These are phyloP conservation scores for Diarsia dahlii DNA, from an alignment of 2,888 invertebrate genomes.

Conservation along the genomic window DNA sequence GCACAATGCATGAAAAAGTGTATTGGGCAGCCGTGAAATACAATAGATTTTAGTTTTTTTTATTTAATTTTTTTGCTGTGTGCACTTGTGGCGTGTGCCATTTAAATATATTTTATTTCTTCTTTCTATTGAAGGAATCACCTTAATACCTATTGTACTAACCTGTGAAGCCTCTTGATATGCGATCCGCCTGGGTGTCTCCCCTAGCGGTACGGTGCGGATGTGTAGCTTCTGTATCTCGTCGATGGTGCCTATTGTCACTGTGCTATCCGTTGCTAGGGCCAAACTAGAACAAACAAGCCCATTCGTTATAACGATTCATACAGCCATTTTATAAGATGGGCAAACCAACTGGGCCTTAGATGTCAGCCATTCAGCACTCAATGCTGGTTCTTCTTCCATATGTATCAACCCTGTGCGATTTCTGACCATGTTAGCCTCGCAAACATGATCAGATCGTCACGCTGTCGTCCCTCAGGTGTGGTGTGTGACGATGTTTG, in stretches of 20 bases:
- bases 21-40: too few relatives aligned
- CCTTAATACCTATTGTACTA: not conserved
- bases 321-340: not conserved
- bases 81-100: too few relatives aligned
- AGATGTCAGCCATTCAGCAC: not conserved
- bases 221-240: slow-evolving; percentile 99
- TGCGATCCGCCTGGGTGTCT: slow-evolving; percentile 98
- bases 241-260: slow-evolving; percentile 99
- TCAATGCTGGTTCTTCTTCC: too few relatives aligned
- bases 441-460: too few relatives aligned
- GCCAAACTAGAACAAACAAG: slow-evolving; percentile 92
- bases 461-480: too few relatives aligned
- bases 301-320: not conserved
- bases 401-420: too few relatives aligned
- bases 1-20: too few relatives aligned
- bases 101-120: too few relatives aligned
- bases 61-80: too few relatives aligned
- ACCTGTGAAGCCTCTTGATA: slow-evolving; percentile 98
- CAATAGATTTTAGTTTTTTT: too few relatives aligned
- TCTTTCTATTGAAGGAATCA: not conserved
- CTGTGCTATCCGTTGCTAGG: slow-evolving; percentile 96
- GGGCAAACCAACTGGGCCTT: not conserved
- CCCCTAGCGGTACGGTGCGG: slow-evolving; percentile 98
- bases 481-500: too few relatives aligned
- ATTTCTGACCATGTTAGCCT: too few relatives aligned